These are phyloP conservation scores for Paragorgia papillata DNA, from an alignment of 92 coral and sea anemone species.

Conservation along the genomic window DNA sequence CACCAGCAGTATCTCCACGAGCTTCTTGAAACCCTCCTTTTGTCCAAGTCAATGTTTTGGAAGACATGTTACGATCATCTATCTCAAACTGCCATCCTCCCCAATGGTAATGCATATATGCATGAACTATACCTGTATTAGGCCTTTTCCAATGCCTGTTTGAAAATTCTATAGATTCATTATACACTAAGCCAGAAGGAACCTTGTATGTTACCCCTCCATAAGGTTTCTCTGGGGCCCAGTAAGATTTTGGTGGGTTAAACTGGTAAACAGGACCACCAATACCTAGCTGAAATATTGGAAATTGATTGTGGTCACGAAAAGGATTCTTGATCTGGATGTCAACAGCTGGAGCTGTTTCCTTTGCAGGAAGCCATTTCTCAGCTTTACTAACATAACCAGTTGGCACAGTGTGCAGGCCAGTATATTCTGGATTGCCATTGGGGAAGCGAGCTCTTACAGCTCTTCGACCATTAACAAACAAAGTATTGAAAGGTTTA, in stretches of 20 bases:
- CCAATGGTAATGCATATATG: conserved; percentile 46
- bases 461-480: conserved; percentile 44
- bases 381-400: conserved; percentile 33
- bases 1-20: conserved; percentile 31
- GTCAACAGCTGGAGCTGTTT: conserved; percentile 38
- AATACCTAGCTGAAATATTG: conserved; percentile 41
- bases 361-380: conserved; percentile 28
- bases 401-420: conserved; percentile 38
- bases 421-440: conserved; percentile 39
- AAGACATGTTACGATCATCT: conserved; percentile 15
- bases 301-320: conserved; percentile 16
- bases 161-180: conserved; percentile 30
- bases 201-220: conserved; percentile 27
- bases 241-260: conserved; percentile 38
- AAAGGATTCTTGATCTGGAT: conserved; percentile 22
- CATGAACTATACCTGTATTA: conserved; percentile 34
- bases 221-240: conserved; percentile 34
- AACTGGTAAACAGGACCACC: conserved; percentile 39
- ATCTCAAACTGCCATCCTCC: conserved; percentile 44
- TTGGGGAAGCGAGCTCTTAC: conserved; percentile 46
- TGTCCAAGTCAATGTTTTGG: conserved; percentile 30
- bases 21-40: conserved; percentile 45
- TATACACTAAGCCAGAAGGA: conserved; percentile 40
- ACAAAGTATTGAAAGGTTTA: conserved; percentile 38
- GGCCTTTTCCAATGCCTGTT: conserved; percentile 23